Evolutionary conservation across 2,797 vertebrate species (phyloP).

Genomic region (Clarias fuscus): DNA sequence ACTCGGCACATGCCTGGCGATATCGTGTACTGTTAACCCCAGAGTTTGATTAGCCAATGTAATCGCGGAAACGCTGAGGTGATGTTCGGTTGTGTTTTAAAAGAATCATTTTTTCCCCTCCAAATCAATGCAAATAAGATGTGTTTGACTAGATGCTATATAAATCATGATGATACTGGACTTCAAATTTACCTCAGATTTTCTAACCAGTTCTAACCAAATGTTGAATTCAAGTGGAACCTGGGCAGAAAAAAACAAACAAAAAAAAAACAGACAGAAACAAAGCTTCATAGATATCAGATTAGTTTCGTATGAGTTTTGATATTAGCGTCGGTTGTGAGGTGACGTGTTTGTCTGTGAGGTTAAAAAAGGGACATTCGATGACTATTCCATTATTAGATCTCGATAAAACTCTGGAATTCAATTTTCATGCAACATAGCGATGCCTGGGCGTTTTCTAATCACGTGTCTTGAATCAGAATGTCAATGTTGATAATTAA

Average conservation of each 20-base stretch:
- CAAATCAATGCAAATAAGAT: background rate
- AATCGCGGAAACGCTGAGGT: background rate
- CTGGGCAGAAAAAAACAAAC: background rate
- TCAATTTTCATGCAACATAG: slow-evolving; percentile 33
- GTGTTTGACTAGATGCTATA: background rate
- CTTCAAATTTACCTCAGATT: background rate
- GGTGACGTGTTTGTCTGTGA: background rate
- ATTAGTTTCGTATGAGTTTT: slow-evolving; percentile 5
- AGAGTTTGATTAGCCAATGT: background rate
- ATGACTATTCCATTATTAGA: slow-evolving; percentile 7
- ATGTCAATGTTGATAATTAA: slow-evolving; percentile 17
- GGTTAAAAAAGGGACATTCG: background rate
- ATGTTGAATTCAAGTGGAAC: background rate
- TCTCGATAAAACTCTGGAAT: slow-evolving; percentile 27
- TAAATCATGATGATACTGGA: background rate
- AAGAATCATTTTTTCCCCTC: background rate
- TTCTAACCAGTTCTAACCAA: background rate
- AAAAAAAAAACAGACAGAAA: background rate
- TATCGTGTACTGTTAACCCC: background rate
- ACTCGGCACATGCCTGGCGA: slow-evolving; percentile 19
- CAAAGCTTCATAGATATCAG: background rate
- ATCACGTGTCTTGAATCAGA: slow-evolving; percentile 14
- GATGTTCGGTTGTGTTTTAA: background rate
- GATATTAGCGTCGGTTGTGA: background rate
- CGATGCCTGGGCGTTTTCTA: slow-evolving; percentile 34